Evolutionary conservation across 2,113 vertebrate genomes (phyloP).

Genomic region (Podarcis muralis): DNA sequence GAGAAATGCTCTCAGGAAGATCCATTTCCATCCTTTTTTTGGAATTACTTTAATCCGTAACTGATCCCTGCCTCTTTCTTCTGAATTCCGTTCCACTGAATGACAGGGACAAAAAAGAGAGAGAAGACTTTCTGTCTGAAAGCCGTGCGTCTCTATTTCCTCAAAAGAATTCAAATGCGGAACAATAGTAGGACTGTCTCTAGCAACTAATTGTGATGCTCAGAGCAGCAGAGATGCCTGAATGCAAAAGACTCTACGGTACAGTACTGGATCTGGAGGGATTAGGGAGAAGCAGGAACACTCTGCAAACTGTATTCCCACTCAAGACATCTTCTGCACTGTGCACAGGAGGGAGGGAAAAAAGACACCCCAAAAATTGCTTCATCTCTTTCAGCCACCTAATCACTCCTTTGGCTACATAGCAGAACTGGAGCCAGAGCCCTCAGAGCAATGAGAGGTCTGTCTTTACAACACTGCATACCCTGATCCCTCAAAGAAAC

Average conservation of each 20-base stretch:
- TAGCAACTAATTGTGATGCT: neutral
- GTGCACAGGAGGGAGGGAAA: neutral
- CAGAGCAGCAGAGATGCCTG: neutral
- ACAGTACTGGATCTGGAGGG: neutral
- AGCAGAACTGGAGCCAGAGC: neutral
- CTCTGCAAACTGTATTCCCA: neutral
- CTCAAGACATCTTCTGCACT: neutral
- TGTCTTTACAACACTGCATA: neutral
- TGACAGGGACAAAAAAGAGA: neutral
- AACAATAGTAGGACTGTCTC: constrained; percentile 15
- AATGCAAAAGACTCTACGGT: too few species aligned
- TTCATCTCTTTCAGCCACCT: neutral
- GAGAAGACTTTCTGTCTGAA: neutral
- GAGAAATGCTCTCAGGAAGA: constrained; percentile 2
- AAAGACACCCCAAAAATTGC: neutral
- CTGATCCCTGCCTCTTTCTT: constrained; percentile 27
- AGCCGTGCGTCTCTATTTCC: constrained; percentile 29
- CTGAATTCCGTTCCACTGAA: neutral
- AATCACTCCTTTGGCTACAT: neutral
- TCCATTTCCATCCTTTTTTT: constrained; percentile 1
- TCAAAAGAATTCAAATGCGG: constrained; percentile 9
- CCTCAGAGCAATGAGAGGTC: neutral
- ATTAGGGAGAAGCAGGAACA: neutral
- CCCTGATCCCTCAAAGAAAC: too few species aligned
- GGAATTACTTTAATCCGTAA: neutral